phyloP scores from a whole-genome alignment of 2,888 invertebrate genomes.

The Drosophila pegasa region DNA sequence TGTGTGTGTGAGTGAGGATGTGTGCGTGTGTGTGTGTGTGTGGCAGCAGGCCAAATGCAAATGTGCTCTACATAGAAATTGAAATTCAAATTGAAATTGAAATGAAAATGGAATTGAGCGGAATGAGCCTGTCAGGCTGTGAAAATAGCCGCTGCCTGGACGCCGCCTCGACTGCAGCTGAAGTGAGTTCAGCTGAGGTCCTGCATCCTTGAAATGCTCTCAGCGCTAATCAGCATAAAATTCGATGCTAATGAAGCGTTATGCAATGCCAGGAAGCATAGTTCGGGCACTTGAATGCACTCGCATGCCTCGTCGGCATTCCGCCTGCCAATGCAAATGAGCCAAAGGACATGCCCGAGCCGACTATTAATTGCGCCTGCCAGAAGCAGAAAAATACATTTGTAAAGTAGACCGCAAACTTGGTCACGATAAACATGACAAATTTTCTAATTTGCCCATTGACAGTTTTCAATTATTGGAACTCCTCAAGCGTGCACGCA shows the following conservation, averaged over 20 bases:
- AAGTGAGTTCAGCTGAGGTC: slow-evolving; percentile 5
- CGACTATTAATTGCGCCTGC: slow-evolving; percentile 42
- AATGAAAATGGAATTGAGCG: slow-evolving; percentile 45
- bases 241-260: slow-evolving; percentile 74
- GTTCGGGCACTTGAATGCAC: slow-evolving; percentile 53
- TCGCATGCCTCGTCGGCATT: slow-evolving; percentile 47
- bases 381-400: slow-evolving; percentile 17
- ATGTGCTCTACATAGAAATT: slow-evolving; percentile 41
- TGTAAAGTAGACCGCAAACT: slow-evolving; percentile 46
- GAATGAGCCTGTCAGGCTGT: slow-evolving; percentile 68
- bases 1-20: slow-evolving; percentile 7
- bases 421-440: slow-evolving; percentile 70
- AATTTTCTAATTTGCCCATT: slow-evolving; percentile 77
- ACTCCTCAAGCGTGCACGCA: slow-evolving; percentile 57
- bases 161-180: slow-evolving; percentile 7
- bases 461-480: slow-evolving; percentile 80
- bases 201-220: slow-evolving; percentile 22
- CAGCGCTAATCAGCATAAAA: slow-evolving; percentile 76
- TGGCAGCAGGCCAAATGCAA: slow-evolving; percentile 64
- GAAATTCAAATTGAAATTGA: slow-evolving; percentile 21
- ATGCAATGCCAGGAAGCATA: slow-evolving; percentile 43
- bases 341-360: slow-evolving; percentile 54
- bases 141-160: slow-evolving; percentile 45
- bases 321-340: slow-evolving; percentile 63
- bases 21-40: slow-evolving; percentile 16